Base-by-base conservation (phyloP, 2,888 invertebrate genomes). In the Limenitis camilla region DNA sequence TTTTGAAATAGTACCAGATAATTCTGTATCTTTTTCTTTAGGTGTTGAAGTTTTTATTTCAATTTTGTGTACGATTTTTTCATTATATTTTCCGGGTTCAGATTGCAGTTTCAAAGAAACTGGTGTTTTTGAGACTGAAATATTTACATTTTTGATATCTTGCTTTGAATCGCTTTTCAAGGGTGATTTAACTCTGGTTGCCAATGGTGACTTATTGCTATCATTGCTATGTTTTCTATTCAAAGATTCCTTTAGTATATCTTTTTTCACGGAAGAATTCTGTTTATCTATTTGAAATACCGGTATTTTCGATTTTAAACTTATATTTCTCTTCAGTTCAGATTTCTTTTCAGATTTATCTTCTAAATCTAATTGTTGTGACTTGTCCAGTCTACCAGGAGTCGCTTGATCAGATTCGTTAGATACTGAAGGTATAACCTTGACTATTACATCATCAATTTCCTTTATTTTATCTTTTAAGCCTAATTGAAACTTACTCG, bases 41-140 rank as follows among this genome's bases (percentile, higher is more conserved):
- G 78, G 74, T 28, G 74, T 74, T 29, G 72, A 71, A 5, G 74
- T 75, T 60, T 72, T 67, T 28, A 74, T 69, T 63, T 69, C 62
- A 31, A 68, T 62, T 62, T 68, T 73, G 29, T 72, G 65, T 19
- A 68, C 48, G 41, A 71, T 67, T 54, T 60, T 58, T 5, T 60
- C 53, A 36, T 49, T 43, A 7, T 59, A 55, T 10, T 49, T 32
- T 32, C 43, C 29, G 36, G 6, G n/a, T 36, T 36, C 10, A 36
- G 10, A 36, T 44, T 35, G 19, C 19, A 19, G 19, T 19, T 19
- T 19, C 19, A 19, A 19, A 19, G 19, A 19, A 19, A 19, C 19
- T 2, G 19, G 19, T 19, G 19, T 19, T 19, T 19, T 19, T 19
- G 19, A 19, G 19, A 19, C 19, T 19, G 19, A 19, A 2, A 2